Evolutionary conservation across 2,888 invertebrate genomes (phyloP), one percentile per base, ranked within the genome.

Genomic region (Ennomos erosarius): DNA sequence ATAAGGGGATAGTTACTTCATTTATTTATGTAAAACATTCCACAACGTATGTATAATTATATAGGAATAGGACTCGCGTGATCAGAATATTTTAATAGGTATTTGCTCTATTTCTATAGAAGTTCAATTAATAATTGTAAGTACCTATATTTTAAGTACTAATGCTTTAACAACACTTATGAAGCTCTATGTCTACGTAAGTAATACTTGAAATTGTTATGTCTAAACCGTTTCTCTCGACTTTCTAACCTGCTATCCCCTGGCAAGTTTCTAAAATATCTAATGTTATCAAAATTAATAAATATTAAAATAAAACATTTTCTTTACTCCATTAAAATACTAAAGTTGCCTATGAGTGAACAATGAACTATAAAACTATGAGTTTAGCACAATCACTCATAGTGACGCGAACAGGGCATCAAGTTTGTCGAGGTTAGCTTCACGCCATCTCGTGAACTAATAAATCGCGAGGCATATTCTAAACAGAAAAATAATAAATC

Each of bases 301-400:
- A 76, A 79, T 73, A 75, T 69, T 60, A 76, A 79, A 79, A 69
- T 71, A 72, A 78, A 71, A 79, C 69, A 74, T 70, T 76, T 65
- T 53, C 71, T 74, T 74, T 68, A 68, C 56, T 70, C 71, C 69
- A 69, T 71, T 42, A 48, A 50, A 73, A 71, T 72, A 75, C 83
- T 87, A 87, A 82, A 70, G 75, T 85, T 84, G 72, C 69, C 85
- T 87, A 89, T 73, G 61, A 70, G 88, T 88, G 88, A 79, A 64
- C 59, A 62, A 84, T 85, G 83, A 86, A 74, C 88, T 91, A 90
- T 73, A 70, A n/a, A 71, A 89, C 92, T 89, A 90, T 91, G 92
- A 91, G 92, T 88, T 91, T 87, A 92, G 92, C 92, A 92, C 92
- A 92, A 88, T 92, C 85, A 88, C 92, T 90, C 92, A 90, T 90